A percentile compares a stretch with the other conserved stretches of the same genome.
Conservation (phyloP, 37 sponge, comb jelly and placozoan genomes). For the Eunapius fragilis region DNA sequence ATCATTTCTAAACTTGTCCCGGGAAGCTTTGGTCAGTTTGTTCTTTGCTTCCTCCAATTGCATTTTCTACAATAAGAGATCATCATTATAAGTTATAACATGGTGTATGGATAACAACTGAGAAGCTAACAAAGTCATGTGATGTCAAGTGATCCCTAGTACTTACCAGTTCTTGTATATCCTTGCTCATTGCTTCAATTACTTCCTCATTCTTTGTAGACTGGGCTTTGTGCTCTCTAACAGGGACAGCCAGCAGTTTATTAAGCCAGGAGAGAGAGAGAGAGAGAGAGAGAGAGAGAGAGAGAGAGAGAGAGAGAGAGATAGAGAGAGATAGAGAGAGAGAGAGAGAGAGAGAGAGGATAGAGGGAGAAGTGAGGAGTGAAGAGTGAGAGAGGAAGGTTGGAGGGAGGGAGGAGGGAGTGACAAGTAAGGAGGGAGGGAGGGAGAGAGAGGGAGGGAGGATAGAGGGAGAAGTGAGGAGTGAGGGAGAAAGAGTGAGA, state of each 20-base stretch:
- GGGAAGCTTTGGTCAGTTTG: slow-evolving; percentile 13
- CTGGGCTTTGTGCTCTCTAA: slow-evolving; percentile 54
- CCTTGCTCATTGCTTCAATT: slow-evolving; percentile 4
- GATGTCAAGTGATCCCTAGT: background rate
- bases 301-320: slow-evolving; percentile 6
- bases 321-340: background rate
- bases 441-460: background rate
- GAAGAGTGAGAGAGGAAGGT: background rate
- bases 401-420: background rate
- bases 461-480: background rate
- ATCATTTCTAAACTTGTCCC: slow-evolving; percentile 27
- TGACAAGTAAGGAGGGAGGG: background rate
- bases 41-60: slow-evolving; percentile 39
- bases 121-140: too few relatives aligned
- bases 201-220: slow-evolving; percentile 14
- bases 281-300: background rate
- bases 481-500: too few relatives aligned
- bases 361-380: background rate
- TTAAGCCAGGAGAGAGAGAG: too few relatives aligned
- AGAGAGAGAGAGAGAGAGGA: background rate
- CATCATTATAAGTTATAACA: too few relatives aligned
- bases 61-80: slow-evolving; percentile 17
- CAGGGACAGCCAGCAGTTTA: too few relatives aligned
- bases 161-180: slow-evolving; percentile 54
- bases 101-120: too few relatives aligned